Evolutionary conservation across 2,797 vertebrate genomes (phyloP).

Genomic region (Heterohyrax brucei): DNA sequence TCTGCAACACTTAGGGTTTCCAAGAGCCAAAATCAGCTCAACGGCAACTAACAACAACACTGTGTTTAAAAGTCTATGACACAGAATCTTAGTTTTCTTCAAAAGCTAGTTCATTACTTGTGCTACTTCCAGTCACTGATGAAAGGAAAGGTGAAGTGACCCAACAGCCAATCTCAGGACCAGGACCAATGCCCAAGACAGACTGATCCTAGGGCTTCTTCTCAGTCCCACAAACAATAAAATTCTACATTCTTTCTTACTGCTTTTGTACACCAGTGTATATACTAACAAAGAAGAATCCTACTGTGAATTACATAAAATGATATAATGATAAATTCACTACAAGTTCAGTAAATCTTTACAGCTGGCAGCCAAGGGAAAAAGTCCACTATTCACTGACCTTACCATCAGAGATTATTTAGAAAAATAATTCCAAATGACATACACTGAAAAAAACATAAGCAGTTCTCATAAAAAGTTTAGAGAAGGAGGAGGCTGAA

Average conservation of each 20-base stretch:
- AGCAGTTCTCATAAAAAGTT: not conserved
- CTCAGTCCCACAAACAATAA: not conserved
- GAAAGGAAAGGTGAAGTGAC: not conserved
- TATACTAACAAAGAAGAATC: conserved; percentile 25
- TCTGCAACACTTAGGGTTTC: not conserved
- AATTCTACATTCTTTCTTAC: not conserved
- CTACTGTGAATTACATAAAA: conserved; percentile 43
- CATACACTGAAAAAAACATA: conserved; percentile 11
- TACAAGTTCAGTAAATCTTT: conserved; percentile 1
- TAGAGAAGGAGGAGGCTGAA: not conserved
- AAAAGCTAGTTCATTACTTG: not conserved
- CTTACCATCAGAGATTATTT: not conserved
- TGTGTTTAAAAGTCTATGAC: not conserved
- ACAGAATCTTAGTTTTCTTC: conserved; percentile 52
- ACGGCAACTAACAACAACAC: not conserved
- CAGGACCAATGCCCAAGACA: not conserved
- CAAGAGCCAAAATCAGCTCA: not conserved
- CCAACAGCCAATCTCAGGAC: not conserved
- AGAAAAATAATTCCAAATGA: conserved; percentile 61
- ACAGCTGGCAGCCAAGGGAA: not conserved
- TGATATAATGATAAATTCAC: not conserved
- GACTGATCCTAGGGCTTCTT: not conserved
- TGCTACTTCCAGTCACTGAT: not conserved
- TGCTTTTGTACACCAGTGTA: not conserved
- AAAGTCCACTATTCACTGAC: not conserved